Base-by-base conservation (phyloP, 2,113 vertebrate species). In the Melanotaenia duboulayi region DNA sequence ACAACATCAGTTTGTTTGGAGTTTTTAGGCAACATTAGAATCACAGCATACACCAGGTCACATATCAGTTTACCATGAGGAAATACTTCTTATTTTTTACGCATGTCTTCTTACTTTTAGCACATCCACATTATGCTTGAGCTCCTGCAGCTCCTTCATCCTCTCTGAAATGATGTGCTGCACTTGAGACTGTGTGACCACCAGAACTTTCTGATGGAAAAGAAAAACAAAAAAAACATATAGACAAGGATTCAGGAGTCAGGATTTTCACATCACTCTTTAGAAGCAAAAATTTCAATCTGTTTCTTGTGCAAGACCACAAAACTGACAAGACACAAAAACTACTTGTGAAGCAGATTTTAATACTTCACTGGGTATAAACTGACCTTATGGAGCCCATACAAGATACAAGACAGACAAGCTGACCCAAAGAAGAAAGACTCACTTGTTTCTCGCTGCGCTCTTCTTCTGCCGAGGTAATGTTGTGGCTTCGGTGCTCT, bases 111-210 rank as follows among this genome's bases (percentile, higher is more conserved):
- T 83, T 86, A 94, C 94, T 87, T 94, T 94, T 7, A 95, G 89
- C 55, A 91, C 83, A 13, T 94, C 92, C 1, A 94, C 88, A 22
- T 94, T 94, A 49, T 95, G 94, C 63, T 90, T 90, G 49, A 95
- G 93, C 23, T 94, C 94, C 74, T 95, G 92, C 48, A 95, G 88
- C 72, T 95, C 93, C 76, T 95, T 95, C 90, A 90, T 84, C 42
- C 93, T 87, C 54, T 94, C 93, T 49, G 94, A 93, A 62, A 94
- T 94, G 64, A 94, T 88, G 80, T 89, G 74, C 78, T 94, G 93
- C 23, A 94, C 92, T 19, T 95, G 89, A 14, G 92, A 80, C 76
- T 94, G 93, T 3, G 93, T 95, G 42, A 90, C 74, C 65, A 93
- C 90, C 78, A 95, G 65, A 48, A 91, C 69, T 89, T 94, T 94